Conservation (phyloP, 2,888 invertebrate species). For the Spilosoma lubricipeda region DNA sequence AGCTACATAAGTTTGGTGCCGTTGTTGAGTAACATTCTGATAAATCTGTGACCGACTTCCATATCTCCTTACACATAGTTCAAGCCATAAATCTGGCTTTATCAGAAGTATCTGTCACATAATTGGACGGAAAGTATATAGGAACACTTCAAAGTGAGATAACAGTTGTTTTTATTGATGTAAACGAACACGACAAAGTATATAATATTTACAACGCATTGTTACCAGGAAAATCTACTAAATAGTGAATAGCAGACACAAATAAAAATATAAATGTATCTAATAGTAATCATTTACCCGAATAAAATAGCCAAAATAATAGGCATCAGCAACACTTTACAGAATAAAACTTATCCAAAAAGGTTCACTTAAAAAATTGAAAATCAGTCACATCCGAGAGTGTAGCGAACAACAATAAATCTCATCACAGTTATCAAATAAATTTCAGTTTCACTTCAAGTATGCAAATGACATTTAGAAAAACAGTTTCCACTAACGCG, state of each 20-base stretch:
- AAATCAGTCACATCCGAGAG: conserved; percentile 62
- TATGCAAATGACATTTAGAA: conserved; percentile 77
- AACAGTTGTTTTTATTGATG: conserved; percentile 42
- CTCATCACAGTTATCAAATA: conserved; percentile 73
- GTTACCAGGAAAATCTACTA: conserved; percentile 14
- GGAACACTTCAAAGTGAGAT: conserved; percentile 42
- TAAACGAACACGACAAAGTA: conserved; percentile 24
- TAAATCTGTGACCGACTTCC: conserved; percentile 73
- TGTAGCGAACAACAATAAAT: conserved; percentile 54
- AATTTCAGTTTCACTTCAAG: conserved; percentile 79
- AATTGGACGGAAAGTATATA: conserved; percentile 51
- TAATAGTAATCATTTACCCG: conserved; percentile 40
- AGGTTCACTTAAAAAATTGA: conserved; percentile 56
- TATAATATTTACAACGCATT: neutral
- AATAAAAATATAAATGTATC: conserved; percentile 23
- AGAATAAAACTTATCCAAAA: conserved; percentile 69
- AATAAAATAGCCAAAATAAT: conserved; percentile 45
- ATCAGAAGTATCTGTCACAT: conserved; percentile 63
- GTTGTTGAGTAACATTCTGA: conserved; percentile 56
- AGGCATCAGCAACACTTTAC: conserved; percentile 53
- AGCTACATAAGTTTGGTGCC: conserved; percentile 57
- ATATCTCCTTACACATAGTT: conserved; percentile 63
- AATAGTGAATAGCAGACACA: conserved; percentile 10
- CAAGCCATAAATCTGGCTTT: conserved; percentile 71
- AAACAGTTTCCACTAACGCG: conserved; percentile 73